Evolutionary conservation across 2,797 vertebrate species (phyloP), one percentile per base, ranked within the genome.

Genomic region (Leuciscus waleckii): DNA sequence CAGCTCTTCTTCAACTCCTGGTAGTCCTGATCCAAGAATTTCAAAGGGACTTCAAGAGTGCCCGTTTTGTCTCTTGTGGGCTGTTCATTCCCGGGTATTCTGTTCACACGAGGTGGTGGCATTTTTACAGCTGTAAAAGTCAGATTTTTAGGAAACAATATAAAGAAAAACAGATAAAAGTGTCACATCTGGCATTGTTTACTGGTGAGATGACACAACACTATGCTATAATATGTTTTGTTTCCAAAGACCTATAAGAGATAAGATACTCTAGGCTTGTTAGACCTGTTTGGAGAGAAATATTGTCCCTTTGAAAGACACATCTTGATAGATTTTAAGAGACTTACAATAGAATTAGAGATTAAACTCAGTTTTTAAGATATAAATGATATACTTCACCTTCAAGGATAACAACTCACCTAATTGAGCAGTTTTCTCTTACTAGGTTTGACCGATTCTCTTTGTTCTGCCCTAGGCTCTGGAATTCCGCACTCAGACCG

Each of bases 1-100:
- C 89, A 94, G 85, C 89, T 86, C n/a, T 91, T 51, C 67, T 89
- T 91, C 41, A 95, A 67, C 21, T 88, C 32, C 37, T 91, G 0
- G 75, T 89, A 95, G 86, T 95, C 90, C 74, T 96, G 95, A 5
- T 90, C 87, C 0, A 92, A 17, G 35, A 94, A 93, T 43, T 32
- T 91, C 3, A 89, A 88, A 0, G 95, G 94, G 41, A 92, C 90
- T 1, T 19, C 9, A 0, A 79, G 21, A 54, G 87, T 92, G 3
- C 94, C 94, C 0, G 32, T 76, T 3, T 90, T 92, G 0, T 85
- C 63, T 35, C 83, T 79, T 79, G 86, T 87, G 1, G 91, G 23
- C 1, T 92, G 89, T 17, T 91, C 88, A 19, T 79, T 79, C 23
- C 90, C 70, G 26, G 94, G 93, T 88, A 86, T 92, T 65, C 88